Evolutionary conservation across 2,797 vertebrate genomes (phyloP), one percentile per base, ranked within the genome.

Genomic region (Scolopax rusticola): DNA sequence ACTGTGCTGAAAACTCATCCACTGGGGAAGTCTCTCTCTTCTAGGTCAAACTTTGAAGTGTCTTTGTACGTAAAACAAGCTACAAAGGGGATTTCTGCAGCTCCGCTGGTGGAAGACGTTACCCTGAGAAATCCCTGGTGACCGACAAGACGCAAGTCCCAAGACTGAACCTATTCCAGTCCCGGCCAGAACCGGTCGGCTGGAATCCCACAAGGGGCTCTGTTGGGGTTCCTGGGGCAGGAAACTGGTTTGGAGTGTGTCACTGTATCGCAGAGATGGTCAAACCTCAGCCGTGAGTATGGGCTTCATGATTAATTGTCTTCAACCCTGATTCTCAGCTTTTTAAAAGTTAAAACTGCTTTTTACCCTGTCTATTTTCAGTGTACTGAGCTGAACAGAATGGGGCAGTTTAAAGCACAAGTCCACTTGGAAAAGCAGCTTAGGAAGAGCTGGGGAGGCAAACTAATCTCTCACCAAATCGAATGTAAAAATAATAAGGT

Each of bases 361-460:
- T 93, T 94, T 95, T 76, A 36, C 38, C 48, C 67, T 41, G 82
- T 38, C 30, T 84, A 8, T 17, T 63, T 74, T n/a, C 47, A 67
- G 65, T 82, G 70, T 38, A 20, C 64, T 64, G 64, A 94, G 89
- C 93, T 95, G 95, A 95, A 91, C 77, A 85, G 70, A 95, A 65
- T 18, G 60, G 93, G 84, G 89, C 86, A 83, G 71, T 84, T 36
- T 30, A 84, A 92, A 84, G 90, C 83, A 80, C 24, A 25, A 59
- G 33, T 74, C 67, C 67, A 23, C 74, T 79, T 43, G 47, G 75
- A 74, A 74, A 60, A 60, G 50, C 32, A 71, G 3, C 28, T 4
- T 64, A 79, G 82, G 75, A 91, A 36, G 71, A 81, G 60, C 4
- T 60, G 77, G 36, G 63, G 36, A 88, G 27, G 43, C 61, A 65